Conservation (phyloP, 2,888 invertebrate species). For the Prosapia bicincta region DNA sequence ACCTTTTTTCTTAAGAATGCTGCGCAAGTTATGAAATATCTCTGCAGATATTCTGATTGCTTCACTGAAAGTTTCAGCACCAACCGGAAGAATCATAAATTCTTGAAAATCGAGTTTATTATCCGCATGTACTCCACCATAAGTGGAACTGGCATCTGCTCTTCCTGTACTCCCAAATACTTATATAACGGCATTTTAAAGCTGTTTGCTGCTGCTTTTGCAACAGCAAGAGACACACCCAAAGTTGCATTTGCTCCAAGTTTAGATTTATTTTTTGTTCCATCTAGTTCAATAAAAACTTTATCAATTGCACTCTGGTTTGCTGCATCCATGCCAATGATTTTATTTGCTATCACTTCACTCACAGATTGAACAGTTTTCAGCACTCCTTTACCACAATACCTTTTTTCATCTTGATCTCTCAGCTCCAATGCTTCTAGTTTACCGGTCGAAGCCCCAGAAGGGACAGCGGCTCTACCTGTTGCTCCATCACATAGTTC, state of each 20-base stretch:
- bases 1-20: too few relatives aligned
- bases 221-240: constrained; percentile 93
- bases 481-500: constrained; percentile 70
- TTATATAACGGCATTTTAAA: constrained; percentile 83
- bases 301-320: constrained; percentile 88
- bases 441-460: constrained; percentile 96
- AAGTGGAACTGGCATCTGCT: too few relatives aligned
- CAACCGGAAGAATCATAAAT: too few relatives aligned
- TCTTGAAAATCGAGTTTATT: too few relatives aligned
- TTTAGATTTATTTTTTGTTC: constrained; percentile 96
- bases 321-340: constrained; percentile 77
- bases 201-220: constrained; percentile 96
- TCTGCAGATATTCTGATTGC: too few relatives aligned
- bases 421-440: constrained; percentile 97
- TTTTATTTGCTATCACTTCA: constrained; percentile 68
- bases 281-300: constrained; percentile 84
- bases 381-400: constrained; percentile 93
- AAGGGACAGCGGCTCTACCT: constrained; percentile 95
- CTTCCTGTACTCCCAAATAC: constrained; percentile 39
- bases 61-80: too few relatives aligned
- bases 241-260: constrained; percentile 97
- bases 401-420: constrained; percentile 82
- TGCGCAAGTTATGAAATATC: too few relatives aligned
- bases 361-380: constrained; percentile 94
- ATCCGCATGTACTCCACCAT: too few relatives aligned